Conservation (phyloP, 2,797 vertebrate genomes). For the Denticeps clupeoides region DNA sequence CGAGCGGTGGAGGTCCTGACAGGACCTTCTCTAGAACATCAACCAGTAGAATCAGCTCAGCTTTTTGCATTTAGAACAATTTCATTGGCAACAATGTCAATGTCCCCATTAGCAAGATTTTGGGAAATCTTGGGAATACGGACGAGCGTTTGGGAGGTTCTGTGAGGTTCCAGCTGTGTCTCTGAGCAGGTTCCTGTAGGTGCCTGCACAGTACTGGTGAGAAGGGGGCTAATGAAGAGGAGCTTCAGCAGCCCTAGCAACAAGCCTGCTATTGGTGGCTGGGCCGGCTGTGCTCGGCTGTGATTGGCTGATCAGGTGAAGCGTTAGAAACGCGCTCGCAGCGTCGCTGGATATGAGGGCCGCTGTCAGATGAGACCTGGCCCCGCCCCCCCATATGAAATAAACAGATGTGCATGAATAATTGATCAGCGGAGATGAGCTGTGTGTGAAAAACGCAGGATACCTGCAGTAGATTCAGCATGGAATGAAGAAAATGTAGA, state of each 20-base stretch:
- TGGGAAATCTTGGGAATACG: too few relatives aligned
- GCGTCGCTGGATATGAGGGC: constrained; percentile 37
- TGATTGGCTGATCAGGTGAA: constrained; percentile 54
- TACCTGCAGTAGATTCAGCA: too few relatives aligned
- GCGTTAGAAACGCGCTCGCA: too few relatives aligned
- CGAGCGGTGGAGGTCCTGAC: too few relatives aligned
- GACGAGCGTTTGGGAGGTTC: too few relatives aligned
- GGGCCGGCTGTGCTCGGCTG: constrained; percentile 32
- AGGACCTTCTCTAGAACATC: too few relatives aligned
- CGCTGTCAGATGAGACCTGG: constrained; percentile 33
- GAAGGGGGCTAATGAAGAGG: constrained; percentile 38
- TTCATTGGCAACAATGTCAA: too few relatives aligned
- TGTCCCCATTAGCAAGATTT: too few relatives aligned
- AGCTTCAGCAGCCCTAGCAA: constrained; percentile 67
- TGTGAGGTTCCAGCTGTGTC: constrained; percentile 32
- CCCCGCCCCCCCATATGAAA: constrained; percentile 15
- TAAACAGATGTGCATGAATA: constrained; percentile 19
- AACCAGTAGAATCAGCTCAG: too few relatives aligned
- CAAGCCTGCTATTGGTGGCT: constrained; percentile 54
- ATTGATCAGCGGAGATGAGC: not conserved
- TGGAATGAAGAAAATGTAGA: too few relatives aligned
- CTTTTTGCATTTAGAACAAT: too few relatives aligned
- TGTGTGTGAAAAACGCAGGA: too few relatives aligned
- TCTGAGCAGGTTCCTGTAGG: constrained; percentile 52
- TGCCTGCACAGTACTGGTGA: constrained; percentile 54